phyloP scores from a whole-genome alignment of 1,140 invertebrate genomes.

The Aphelenchoides avenae region DNA sequence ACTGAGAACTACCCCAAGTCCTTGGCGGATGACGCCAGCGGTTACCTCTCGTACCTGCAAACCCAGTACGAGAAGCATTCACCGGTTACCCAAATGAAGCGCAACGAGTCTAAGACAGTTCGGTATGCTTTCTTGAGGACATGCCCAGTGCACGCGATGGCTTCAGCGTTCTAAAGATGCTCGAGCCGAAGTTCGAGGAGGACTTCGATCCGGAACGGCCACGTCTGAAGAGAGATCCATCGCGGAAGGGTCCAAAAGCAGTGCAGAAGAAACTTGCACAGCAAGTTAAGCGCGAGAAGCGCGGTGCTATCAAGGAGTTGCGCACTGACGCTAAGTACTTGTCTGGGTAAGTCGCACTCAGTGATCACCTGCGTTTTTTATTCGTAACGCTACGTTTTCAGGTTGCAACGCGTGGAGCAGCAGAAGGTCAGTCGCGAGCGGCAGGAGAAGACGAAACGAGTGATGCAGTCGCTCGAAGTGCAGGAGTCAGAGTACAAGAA shows the following conservation, averaged over 20 bases:
- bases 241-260: no score
- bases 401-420: conserved; percentile 17
- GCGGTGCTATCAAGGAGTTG: conserved; percentile 27
- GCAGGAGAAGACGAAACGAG: conserved; percentile 24
- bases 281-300: conserved; percentile 15
- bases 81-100: conserved; percentile 2
- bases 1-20: background rate
- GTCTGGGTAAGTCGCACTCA: conserved; percentile 12
- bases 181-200: conserved; percentile 24
- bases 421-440: conserved; percentile 19
- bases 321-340: conserved; percentile 22
- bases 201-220: conserved; percentile 19
- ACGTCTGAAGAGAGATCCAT: background rate
- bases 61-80: background rate
- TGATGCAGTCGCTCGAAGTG: conserved; percentile 20
- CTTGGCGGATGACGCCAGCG: conserved; percentile 1
- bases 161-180: conserved; percentile 17
- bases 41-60: background rate
- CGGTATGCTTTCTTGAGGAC: background rate
- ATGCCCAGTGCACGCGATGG: background rate
- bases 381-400: conserved; percentile 5
- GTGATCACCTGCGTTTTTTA: background rate
- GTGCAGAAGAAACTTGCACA: conserved; percentile 9
- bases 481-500: conserved; percentile 36
- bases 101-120: background rate